These are phyloP conservation scores for Polylopha cassiicola DNA, from an alignment of 2,888 invertebrate species.

Conservation along the genomic window DNA sequence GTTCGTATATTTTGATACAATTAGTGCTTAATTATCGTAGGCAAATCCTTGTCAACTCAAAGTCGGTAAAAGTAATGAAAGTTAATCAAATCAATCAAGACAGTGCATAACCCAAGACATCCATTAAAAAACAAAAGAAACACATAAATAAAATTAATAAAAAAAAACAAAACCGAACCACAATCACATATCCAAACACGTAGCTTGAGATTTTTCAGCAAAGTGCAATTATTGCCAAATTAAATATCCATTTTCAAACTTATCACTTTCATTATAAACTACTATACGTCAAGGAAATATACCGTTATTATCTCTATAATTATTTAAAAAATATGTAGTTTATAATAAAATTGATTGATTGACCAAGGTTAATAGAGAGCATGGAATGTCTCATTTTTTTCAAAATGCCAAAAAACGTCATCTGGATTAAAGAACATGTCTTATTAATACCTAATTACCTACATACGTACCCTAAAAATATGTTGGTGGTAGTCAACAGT, in stretches of 20 bases:
- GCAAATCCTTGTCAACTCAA: no score
- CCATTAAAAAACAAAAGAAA: constrained; percentile 34
- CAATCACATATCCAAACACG: constrained; percentile 57
- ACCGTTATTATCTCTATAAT: background rate
- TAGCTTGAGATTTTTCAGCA: constrained; percentile 61
- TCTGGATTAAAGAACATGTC: no score
- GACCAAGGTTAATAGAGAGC: no score
- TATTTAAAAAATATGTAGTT: no score
- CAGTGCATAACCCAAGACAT: constrained; percentile 30
- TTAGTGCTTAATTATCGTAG: constrained; percentile 24
- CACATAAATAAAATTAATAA: constrained; percentile 30
- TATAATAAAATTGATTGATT: no score
- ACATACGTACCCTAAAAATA: no score
- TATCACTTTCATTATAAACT: constrained; percentile 63
- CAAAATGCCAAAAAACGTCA: no score
- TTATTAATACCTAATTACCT: no score
- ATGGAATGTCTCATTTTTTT: no score
- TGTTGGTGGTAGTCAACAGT: no score
- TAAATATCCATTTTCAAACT: constrained; percentile 44
- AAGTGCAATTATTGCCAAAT: constrained; percentile 64
- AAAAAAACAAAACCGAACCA: constrained; percentile 35
- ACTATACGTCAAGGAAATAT: constrained; percentile 33
- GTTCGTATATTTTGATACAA: no score
- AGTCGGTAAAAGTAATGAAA: constrained; percentile 32
- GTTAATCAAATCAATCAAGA: constrained; percentile 28